Evolutionary conservation across 1,140 invertebrate species (phyloP).

Genomic region (Brachionus calyciflorus): DNA sequence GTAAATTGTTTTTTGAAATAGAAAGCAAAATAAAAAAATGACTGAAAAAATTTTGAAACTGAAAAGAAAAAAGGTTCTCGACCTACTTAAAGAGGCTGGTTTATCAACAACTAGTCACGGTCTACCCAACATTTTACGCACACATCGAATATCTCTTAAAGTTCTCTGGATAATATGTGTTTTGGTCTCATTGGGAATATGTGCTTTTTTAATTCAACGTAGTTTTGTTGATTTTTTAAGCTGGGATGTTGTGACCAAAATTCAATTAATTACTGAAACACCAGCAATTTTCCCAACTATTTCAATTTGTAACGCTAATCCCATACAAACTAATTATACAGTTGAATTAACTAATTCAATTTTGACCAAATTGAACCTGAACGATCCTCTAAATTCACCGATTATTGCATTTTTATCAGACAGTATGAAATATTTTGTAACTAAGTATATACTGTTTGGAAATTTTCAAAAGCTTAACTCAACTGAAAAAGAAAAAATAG

Average conservation of each 20-base stretch:
- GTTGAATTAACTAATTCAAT: not conserved
- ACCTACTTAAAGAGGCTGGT: not conserved
- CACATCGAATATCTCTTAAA: not conserved
- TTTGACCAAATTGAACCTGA: not conserved
- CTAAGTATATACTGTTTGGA: not conserved
- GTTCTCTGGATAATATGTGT: not conserved
- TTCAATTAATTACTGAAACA: not conserved
- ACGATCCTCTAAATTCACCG: not conserved
- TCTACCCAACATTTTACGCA: not conserved
- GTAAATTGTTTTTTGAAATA: no score
- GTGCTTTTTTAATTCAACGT: not conserved
- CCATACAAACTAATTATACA: not conserved
- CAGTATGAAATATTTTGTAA: not conserved
- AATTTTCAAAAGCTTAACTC: not conserved
- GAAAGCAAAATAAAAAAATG: no score
- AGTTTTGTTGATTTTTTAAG: not conserved
- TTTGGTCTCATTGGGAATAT: not conserved
- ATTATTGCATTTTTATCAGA: not conserved
- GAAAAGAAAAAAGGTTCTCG: not conserved
- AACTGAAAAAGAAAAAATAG: not conserved
- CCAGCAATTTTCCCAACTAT: constrained; percentile 16
- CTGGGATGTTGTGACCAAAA: constrained; percentile 34
- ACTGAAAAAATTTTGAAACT: no score
- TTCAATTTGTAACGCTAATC: constrained; percentile 4
- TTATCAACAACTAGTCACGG: not conserved